Evolutionary conservation across 1,140 invertebrate species (phyloP), one percentile per base, ranked within the genome.

Genomic region (Latrodectus geometricus): DNA sequence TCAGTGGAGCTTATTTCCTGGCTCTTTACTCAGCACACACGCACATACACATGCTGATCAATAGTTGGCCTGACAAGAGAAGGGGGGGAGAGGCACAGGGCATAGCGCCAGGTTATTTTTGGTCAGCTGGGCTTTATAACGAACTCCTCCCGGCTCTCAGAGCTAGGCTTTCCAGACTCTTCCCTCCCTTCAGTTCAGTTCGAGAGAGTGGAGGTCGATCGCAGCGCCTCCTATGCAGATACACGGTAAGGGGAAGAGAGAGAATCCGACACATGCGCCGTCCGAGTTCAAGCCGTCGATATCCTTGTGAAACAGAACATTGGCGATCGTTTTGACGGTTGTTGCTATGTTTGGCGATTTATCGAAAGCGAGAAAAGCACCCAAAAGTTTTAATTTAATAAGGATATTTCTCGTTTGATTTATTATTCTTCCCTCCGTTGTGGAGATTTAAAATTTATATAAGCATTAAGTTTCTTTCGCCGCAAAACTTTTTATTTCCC

Each of bases 81-180:
- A 21, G 54, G 61, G 76, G 7, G 76, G 20, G 17, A 61, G 49
- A 73, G 14, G 69, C 50, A 73, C 23, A 83, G 81, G 83, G 83
- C 83, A 78, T 70, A 78, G 74, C 74, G 83, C 83, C 83, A 86
- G 83, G 83, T 86, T 86, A 86, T 86, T 86, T 86, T 86, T 86
- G 83, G 83, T 86, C 83, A 86, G 83, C 83, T 86, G 83, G 83
- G 83, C 75, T 72, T 86, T 86, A 77, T 86, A 86, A 86, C 83
- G 83, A 86, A 86, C 83, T 70, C 61, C 48, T 84, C 81, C 73
- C 70, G 21, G 14, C 70, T 82, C 80, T 82, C 80, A 9, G 23
- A 3, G 35, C 35, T 35, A 35, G 35, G 35, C 35, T 35, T 35
- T 35, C 73, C 50, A 20, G 73, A 56, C 50, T 70, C 68, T 49